Base-by-base conservation (phyloP, 2,113 vertebrate species). In the Heteronetta atricapilla region DNA sequence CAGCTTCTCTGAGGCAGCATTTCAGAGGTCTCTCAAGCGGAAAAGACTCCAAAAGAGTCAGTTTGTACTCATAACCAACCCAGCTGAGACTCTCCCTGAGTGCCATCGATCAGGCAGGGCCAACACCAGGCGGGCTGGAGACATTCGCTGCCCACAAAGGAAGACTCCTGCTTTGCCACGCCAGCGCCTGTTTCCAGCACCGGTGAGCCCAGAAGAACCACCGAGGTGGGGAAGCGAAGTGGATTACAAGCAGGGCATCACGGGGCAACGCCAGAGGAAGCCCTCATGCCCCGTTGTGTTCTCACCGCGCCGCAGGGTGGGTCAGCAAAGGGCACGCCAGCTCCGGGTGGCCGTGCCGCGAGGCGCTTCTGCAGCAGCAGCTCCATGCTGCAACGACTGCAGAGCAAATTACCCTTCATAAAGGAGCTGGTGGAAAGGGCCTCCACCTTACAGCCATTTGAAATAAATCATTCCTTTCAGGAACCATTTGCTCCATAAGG, bases 51-150 rank as follows among this genome's bases (percentile, higher is more conserved):
- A 11, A 14, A 40, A 31, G 7, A 15, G 28, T n/a, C 25, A 18
- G 34, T 58, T n/a, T 5, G 25, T 20, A 18, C 20, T 31, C 21
- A 31, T 3, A 77, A 19, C 36, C 36, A 59, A 15, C 36, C 44
- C 42, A 40, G 7, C 9, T 5, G 16, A 53, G 58, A 5, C 56
- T 23, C 62, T 14, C 4, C 44, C 26, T 48, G n/a, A 19, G 26
- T 5, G 22, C 26, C 33, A 12, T n/a, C 2, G 4, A 20, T 36
- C 72, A 53, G 84, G 33, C 82, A 22, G 55, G 34, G 26, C 34
- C 0, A 0, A 62, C 26, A 11, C 28, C 7, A n/a, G 7, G 8
- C 8, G 46, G 26, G 34, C 5, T 4, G 15, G 63, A 70, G 50
- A 38, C 31, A 4, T 8, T 52, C 33, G 20, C 6, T 16, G 53